A percentile compares a stretch with the other conserved stretches of the same genome.
These are phyloP conservation scores for Syndactyla subalaris DNA, from an alignment of 2,797 vertebrate species.

Conservation along the genomic window DNA sequence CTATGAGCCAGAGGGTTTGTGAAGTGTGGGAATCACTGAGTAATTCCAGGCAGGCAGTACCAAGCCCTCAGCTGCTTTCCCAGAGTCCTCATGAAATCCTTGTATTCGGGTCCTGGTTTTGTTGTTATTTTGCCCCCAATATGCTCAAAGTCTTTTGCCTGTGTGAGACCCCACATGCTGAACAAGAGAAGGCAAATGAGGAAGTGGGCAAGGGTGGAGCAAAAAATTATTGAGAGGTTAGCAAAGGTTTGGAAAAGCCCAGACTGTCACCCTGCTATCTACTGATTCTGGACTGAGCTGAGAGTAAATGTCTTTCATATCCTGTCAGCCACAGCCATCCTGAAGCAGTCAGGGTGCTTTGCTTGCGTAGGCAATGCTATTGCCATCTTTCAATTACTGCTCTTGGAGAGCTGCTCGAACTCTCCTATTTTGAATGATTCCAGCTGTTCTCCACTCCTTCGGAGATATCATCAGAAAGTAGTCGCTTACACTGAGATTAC, in stretches of 20 bases:
- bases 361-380: not conserved
- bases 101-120: not conserved
- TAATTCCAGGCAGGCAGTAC: not conserved
- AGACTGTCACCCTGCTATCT: not conserved
- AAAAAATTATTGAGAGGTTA: not conserved
- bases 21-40: conserved; percentile 5
- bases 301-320: not conserved
- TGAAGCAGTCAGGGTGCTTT: not conserved
- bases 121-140: not conserved
- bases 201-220: not conserved
- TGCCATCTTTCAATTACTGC: not conserved
- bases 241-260: not conserved
- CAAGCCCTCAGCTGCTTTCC: not conserved
- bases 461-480: conserved; percentile 25
- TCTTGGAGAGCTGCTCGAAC: not conserved
- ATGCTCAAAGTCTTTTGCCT: not conserved
- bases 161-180: not conserved
- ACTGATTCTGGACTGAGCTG: not conserved
- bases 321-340: not conserved
- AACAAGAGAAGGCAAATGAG: not conserved
- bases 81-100: not conserved
- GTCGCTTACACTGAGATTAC: not conserved
- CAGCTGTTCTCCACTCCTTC: conserved; percentile 42
- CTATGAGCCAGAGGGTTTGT: not conserved
- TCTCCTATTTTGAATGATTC: not conserved